Evolutionary conservation across 2,888 invertebrate species (phyloP), one percentile per base, ranked within the genome.

Genomic region (Aproaerema taeniolella): DNA sequence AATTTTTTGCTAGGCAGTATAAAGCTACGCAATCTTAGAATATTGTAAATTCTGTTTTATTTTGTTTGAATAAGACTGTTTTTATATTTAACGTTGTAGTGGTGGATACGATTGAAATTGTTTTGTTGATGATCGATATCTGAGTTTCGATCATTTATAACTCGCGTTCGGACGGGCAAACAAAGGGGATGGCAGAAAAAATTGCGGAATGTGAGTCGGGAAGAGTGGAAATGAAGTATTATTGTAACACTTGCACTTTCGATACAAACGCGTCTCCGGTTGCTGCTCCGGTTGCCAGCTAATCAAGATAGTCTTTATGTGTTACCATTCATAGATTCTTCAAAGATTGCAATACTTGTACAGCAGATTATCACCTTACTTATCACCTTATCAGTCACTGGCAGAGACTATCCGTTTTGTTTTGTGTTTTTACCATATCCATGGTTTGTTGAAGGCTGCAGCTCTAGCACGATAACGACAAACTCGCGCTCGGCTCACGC

Each of bases 161-260:
- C 79, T 74, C 64, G 65, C 61, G 66, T 75, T 67, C 70, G 85
- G 85, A 78, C 76, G 70, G 72, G 67, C 79, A 74, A 77, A 85
- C 81, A 85, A 85, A 71, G 68, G 59, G 55, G 15, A 28, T 47
- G 46, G 47, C 45, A 67, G 63, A 82, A 82, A 80, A 81, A 76
- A 60, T 61, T 51, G 55, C 55, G 75, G 80, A 80, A 81, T 75
- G 68, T 58, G 65, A 66, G 62, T 64, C 66, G 66, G 62, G 67
- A 64, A 67, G 66, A 75, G 74, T 69, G 72, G 75, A 79, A 79
- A 79, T 77, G 70, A 79, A 79, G 80, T 76, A 80, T 80, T 80
- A 77, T 82, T 74, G 80, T 69, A 76, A 83, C 87, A 87, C 87
- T 87, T 87, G 85, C 87, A 82, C 85, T 87, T 85, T 87, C 81